These are phyloP conservation scores for Denticeps clupeoides DNA, from an alignment of 2,797 vertebrate species.

Conservation along the genomic window DNA sequence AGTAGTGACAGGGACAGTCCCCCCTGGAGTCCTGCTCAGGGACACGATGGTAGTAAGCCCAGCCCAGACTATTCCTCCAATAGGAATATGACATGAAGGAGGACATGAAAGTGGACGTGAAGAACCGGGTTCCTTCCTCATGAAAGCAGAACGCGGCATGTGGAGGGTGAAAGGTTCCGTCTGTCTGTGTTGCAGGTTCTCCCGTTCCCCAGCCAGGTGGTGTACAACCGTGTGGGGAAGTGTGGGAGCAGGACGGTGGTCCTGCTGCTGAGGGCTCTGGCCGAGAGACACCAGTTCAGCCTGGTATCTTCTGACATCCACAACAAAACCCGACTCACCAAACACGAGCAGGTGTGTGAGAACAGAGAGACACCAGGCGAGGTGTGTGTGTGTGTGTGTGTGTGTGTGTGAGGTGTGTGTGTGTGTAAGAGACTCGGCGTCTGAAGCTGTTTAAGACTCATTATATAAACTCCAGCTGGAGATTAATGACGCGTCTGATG, in stretches of 20 bases:
- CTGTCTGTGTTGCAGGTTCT: slow-evolving; percentile 59
- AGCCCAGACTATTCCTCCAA: too few relatives aligned
- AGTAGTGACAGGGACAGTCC: too few relatives aligned
- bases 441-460: too few relatives aligned
- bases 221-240: slow-evolving; percentile 96
- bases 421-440: neutral
- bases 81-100: too few relatives aligned
- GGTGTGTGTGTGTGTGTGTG: too few relatives aligned
- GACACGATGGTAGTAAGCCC: too few relatives aligned
- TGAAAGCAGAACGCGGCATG: neutral
- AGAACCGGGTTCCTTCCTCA: neutral
- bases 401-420: too few relatives aligned
- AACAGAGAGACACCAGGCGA: slow-evolving; percentile 10
- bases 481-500: too few relatives aligned
- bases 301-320: slow-evolving; percentile 93
- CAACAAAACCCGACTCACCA: slow-evolving; percentile 92
- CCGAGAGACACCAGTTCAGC: slow-evolving; percentile 87
- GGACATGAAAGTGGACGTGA: neutral
- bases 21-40: too few relatives aligned
- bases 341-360: slow-evolving; percentile 79
- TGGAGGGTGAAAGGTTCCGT: slow-evolving; percentile 3
- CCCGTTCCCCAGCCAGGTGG: slow-evolving; percentile 90
- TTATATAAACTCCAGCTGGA: too few relatives aligned
- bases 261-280: slow-evolving; percentile 79
- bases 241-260: slow-evolving; percentile 94